These are phyloP conservation scores for Eolophus roseicapilla DNA, from an alignment of 2,113 vertebrate genomes.

Conservation along the genomic window DNA sequence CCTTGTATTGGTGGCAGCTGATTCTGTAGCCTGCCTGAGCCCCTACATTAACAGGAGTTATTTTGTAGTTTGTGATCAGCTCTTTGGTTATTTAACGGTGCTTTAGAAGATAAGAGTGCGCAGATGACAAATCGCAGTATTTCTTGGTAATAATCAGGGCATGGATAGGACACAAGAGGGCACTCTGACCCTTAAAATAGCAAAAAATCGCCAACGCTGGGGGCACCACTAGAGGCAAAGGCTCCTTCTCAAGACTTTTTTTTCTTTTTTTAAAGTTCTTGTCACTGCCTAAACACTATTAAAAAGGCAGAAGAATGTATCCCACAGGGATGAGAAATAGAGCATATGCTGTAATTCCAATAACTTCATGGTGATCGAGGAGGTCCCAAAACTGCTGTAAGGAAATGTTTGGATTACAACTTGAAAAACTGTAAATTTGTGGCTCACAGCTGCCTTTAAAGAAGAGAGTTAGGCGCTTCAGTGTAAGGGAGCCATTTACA, in stretches of 20 bases:
- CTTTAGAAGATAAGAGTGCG: neutral
- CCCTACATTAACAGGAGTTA: neutral
- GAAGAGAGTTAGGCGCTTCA: neutral
- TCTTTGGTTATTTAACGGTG: neutral
- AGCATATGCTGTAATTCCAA: neutral
- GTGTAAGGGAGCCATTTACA: neutral
- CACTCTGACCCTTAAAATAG: slow-evolving; percentile 13
- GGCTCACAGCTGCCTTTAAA: neutral
- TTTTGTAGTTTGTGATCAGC: neutral
- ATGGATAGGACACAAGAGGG: slow-evolving; percentile 12
- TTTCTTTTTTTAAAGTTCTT: neutral
- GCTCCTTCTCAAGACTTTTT: neutral
- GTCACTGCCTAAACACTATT: neutral
- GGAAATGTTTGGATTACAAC: neutral
- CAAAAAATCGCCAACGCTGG: neutral
- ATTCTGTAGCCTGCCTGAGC: neutral
- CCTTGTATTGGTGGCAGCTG: neutral
- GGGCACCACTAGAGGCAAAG: neutral
- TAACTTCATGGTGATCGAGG: neutral
- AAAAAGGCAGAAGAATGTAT: neutral
- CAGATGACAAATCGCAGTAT: neutral
- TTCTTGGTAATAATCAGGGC: neutral
- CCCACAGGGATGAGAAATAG: neutral
- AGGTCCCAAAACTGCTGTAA: neutral
- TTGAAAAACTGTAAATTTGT: neutral